Conservation (phyloP, 2,797 vertebrate species). For the Lepus oiostolus region DNA sequence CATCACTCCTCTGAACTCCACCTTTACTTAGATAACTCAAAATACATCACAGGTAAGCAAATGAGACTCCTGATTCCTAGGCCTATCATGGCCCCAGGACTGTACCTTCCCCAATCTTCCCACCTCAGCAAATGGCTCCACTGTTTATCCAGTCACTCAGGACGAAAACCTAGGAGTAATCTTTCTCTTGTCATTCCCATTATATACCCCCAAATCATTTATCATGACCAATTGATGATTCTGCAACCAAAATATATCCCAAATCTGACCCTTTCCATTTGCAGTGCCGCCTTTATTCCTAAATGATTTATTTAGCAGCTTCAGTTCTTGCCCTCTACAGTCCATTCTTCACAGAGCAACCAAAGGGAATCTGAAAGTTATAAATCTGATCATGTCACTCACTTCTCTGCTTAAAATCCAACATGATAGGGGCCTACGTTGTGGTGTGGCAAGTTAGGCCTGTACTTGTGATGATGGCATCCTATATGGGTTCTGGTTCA, state of each 20-base stretch:
- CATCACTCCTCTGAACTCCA: not conserved
- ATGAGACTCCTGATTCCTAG: not conserved
- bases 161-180: not conserved
- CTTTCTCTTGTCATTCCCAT: not conserved
- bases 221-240: not conserved
- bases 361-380: slow-evolving; percentile 15
- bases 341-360: not conserved
- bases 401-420: not conserved
- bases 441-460: too few relatives aligned
- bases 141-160: not conserved
- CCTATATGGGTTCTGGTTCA: too few relatives aligned
- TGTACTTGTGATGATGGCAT: too few relatives aligned
- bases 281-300: not conserved
- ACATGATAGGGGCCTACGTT: too few relatives aligned
- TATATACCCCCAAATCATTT: not conserved
- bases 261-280: not conserved
- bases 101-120: not conserved
- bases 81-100: not conserved
- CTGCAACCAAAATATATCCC: not conserved
- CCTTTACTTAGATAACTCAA: slow-evolving; percentile 8
- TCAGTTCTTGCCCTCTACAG: not conserved
- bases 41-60: not conserved
- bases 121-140: not conserved
- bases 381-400: not conserved
- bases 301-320: not conserved